phyloP scores from a whole-genome alignment of 2,888 invertebrate genomes.

The Leptothorax acervorum region DNA sequence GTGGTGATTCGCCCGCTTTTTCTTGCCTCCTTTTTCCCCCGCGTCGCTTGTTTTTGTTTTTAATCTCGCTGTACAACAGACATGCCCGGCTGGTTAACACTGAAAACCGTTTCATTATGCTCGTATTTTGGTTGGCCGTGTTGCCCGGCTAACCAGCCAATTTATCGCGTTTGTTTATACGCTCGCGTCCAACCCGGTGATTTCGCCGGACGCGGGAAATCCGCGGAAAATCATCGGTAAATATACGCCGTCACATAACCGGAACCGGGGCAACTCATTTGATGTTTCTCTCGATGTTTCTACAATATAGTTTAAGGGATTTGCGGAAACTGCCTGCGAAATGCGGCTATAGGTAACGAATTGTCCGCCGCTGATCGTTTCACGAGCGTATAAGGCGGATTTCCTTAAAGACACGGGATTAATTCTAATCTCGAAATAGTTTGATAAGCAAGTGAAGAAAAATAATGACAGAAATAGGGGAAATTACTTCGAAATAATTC shows the following conservation, averaged over 20 bases:
- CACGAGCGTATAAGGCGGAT: neutral
- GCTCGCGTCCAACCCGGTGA: constrained; percentile 47
- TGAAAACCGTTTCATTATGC: constrained; percentile 74
- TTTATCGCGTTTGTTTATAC: constrained; percentile 70
- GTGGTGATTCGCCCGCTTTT: constrained; percentile 36
- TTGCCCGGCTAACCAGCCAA: constrained; percentile 54
- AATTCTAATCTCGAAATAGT: neutral
- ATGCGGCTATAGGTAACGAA: constrained; percentile 1
- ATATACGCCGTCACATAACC: constrained; percentile 50
- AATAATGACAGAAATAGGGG: neutral
- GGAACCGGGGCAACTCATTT: constrained; percentile 36
- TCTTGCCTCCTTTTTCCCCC: constrained; percentile 25
- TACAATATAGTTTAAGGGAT: constrained; percentile 46
- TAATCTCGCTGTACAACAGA: constrained; percentile 45
- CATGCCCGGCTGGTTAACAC: constrained; percentile 57
- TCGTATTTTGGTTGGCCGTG: constrained; percentile 61
- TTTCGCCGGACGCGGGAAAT: constrained; percentile 64
- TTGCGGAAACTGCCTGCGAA: constrained; percentile 30
- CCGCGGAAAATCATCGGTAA: constrained; percentile 67
- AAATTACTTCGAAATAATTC: neutral
- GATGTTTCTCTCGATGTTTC: constrained; percentile 52
- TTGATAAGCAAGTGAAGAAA: neutral
- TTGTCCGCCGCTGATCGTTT: neutral
- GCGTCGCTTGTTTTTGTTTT: constrained; percentile 35
- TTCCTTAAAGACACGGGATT: neutral